phyloP scores from a whole-genome alignment of 2,797 vertebrate species.

The Pempheris klunzingeri region DNA sequence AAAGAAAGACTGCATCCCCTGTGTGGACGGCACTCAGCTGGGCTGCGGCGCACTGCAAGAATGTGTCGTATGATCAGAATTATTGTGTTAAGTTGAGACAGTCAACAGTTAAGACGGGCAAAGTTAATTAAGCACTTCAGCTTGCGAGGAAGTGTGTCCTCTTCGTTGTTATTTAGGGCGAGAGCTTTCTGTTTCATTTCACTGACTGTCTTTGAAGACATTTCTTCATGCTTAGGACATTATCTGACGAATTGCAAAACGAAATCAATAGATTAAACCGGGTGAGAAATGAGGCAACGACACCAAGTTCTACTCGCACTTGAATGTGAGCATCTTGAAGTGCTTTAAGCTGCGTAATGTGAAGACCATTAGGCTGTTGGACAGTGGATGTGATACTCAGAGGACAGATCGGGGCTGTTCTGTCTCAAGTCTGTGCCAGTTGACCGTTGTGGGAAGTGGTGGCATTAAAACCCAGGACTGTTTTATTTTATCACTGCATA shows the following conservation, averaged over 20 bases:
- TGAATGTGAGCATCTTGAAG: too few species aligned
- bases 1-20: slow-evolving; percentile 7
- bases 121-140: neutral
- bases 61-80: neutral
- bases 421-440: neutral
- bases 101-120: neutral
- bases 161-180: too few species aligned
- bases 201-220: too few species aligned
- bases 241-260: too few species aligned
- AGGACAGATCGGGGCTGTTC: neutral
- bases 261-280: neutral
- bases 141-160: neutral
- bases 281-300: neutral
- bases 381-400: neutral
- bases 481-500: neutral
- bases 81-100: neutral
- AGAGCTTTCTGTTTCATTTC: neutral
- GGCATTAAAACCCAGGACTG: neutral
- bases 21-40: slow-evolving; percentile 9
- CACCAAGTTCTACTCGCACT: neutral
- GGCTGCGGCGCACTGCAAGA: neutral
- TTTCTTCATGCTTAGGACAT: too few species aligned
- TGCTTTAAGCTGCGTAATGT: too few species aligned
- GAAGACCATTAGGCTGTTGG: neutral
- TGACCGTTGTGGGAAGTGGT: neutral